Evolutionary conservation across 1,140 invertebrate species (phyloP).

Genomic region (Zaprionus nigranus): DNA sequence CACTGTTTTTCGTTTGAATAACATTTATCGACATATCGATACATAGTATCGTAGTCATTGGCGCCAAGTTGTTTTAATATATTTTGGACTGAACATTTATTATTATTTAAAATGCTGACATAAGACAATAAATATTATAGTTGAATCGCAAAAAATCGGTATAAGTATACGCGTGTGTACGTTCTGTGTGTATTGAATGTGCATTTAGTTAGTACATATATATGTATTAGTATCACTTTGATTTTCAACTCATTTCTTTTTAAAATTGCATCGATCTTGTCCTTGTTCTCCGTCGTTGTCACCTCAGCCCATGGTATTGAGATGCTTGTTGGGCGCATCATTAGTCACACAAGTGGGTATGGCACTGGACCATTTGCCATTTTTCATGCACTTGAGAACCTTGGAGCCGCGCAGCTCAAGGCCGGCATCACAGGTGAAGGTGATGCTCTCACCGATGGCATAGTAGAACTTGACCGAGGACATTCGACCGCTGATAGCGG

Average conservation of each 20-base stretch:
- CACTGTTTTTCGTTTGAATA: not conserved
- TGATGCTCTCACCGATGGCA: constrained; percentile 93
- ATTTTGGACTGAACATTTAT: constrained; percentile 68
- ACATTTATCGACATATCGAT: not conserved
- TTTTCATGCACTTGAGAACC: constrained; percentile 90
- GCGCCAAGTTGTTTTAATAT: constrained; percentile 25
- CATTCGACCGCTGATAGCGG: constrained; percentile 92
- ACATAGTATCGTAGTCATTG: constrained; percentile 3
- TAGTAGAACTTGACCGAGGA: constrained; percentile 95
- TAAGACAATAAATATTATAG: constrained; percentile 58
- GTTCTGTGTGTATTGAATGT: constrained; percentile 53
- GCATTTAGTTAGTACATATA: constrained; percentile 72
- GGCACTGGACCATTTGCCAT: constrained; percentile 93
- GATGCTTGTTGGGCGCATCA: constrained; percentile 64
- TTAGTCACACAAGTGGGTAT: constrained; percentile 88
- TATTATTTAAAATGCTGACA: constrained; percentile 72
- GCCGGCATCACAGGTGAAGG: constrained; percentile 92
- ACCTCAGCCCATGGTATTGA: constrained; percentile 64
- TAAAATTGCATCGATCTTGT: constrained; percentile 1
- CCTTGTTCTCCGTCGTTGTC: not conserved
- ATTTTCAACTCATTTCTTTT: constrained; percentile 57
- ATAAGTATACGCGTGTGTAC: constrained; percentile 59
- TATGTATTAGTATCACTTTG: constrained; percentile 81
- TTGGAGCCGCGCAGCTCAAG: constrained; percentile 90
- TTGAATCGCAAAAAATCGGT: constrained; percentile 65